Evolutionary conservation across 2,113 vertebrate genomes (phyloP).

Genomic region (Oreochromis spilurus): DNA sequence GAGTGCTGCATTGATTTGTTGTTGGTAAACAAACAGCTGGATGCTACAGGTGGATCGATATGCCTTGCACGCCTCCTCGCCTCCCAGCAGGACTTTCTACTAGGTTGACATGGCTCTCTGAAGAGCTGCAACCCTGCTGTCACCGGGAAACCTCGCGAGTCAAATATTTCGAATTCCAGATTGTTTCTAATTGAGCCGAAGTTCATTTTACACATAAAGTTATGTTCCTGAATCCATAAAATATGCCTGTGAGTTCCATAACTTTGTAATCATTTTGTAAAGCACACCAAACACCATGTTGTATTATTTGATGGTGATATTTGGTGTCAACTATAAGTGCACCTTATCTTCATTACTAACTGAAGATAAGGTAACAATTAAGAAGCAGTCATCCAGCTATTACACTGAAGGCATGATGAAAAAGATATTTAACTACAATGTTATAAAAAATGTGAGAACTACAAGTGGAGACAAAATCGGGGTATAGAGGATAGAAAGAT

Average conservation of each 20-base stretch:
- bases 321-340: not conserved
- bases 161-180: conserved; percentile 3
- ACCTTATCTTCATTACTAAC: not conserved
- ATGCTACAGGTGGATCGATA: conserved; percentile 73
- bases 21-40: conserved; percentile 79
- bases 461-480: not conserved
- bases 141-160: conserved; percentile 19
- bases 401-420: not conserved
- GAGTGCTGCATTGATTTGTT: conserved; percentile 76
- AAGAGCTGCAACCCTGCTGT: conserved; percentile 37
- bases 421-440: not conserved
- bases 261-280: not conserved
- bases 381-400: not conserved
- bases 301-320: not conserved
- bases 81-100: conserved; percentile 63
- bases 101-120: conserved; percentile 33
- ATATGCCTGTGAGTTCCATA: not conserved
- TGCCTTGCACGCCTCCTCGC: conserved; percentile 44
- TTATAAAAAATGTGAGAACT: not conserved
- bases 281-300: not conserved
- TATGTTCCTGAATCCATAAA: not conserved
- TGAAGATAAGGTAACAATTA: not conserved
- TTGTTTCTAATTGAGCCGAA: conserved; percentile 20
- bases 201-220: not conserved
- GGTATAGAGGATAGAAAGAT: conserved; percentile 27